These are phyloP conservation scores for Donacobius atricapilla DNA, from an alignment of 2,113 vertebrate genomes.

Conservation along the genomic window DNA sequence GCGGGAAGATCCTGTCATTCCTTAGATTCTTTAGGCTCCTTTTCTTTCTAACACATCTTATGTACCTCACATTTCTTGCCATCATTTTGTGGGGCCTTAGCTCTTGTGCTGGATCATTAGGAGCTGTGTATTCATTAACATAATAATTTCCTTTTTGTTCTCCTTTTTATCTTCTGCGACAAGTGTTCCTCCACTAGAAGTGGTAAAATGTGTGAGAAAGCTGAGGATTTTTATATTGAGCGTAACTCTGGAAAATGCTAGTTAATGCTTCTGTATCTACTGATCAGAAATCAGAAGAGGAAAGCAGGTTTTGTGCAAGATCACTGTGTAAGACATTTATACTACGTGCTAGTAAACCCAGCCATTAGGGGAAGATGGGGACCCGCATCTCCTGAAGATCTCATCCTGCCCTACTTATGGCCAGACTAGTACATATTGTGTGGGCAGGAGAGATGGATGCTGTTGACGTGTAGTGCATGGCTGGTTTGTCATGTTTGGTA, in stretches of 20 bases:
- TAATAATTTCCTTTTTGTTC: neutral
- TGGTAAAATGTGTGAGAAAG: neutral
- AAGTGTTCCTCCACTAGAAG: neutral
- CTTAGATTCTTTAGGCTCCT: neutral
- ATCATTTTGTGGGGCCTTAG: neutral
- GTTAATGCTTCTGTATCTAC: neutral
- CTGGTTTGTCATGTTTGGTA: neutral
- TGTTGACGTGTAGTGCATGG: neutral
- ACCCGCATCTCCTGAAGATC: fast-evolving
- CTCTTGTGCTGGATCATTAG: neutral
- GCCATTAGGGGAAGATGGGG: neutral
- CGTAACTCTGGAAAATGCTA: neutral
- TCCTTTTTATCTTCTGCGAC: neutral
- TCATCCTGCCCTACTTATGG: neutral
- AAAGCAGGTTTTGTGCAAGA: neutral
- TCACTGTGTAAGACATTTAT: neutral
- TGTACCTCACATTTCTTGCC: neutral
- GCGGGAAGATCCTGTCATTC: neutral
- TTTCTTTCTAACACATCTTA: neutral
- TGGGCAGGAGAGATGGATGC: neutral
- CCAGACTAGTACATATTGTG: neutral
- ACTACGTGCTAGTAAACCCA: neutral
- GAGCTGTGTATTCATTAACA: neutral
- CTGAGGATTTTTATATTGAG: neutral
- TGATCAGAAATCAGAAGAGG: neutral